A percentile compares a stretch with the other conserved stretches of the same genome.
Conservation (phyloP, 1,140 invertebrate genomes). For the Magallana ariakensis region DNA sequence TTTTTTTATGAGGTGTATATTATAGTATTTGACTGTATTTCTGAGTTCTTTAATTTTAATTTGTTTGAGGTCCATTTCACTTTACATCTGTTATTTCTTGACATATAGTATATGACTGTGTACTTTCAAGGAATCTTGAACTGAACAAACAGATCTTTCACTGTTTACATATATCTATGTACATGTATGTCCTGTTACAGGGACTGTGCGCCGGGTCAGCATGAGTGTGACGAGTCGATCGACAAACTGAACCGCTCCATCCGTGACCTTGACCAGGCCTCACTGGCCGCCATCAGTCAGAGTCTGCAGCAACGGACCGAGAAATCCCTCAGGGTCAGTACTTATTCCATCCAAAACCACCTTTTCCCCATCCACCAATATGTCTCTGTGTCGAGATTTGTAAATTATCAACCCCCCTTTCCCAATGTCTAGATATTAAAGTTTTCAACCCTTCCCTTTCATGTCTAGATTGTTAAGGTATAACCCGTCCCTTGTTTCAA, state of each 20-base stretch:
- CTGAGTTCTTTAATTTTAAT: too few relatives aligned
- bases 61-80: too few relatives aligned
- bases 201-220: conserved; percentile 96
- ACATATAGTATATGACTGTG: too few relatives aligned
- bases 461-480: too few relatives aligned
- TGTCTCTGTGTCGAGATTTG: background rate
- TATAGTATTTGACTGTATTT: too few relatives aligned
- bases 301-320: conserved; percentile 86
- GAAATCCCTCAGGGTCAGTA: conserved; percentile 84
- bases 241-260: conserved; percentile 88
- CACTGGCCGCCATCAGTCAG: conserved; percentile 92
- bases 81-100: too few relatives aligned
- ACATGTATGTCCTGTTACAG: conserved; percentile 79
- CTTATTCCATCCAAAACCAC: background rate
- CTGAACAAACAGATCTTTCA: too few relatives aligned
- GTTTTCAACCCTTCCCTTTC: too few relatives aligned
- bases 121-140: too few relatives aligned
- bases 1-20: too few relatives aligned
- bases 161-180: background rate
- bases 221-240: conserved; percentile 93
- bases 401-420: background rate
- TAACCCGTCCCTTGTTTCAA: too few relatives aligned
- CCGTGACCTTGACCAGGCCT: conserved; percentile 91
- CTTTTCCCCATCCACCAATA: background rate
- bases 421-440: too few relatives aligned